Percentiles rank a stretch among this genome's conserved stretches.
These are phyloP conservation scores for Melieria picta DNA, from an alignment of 2,888 invertebrate species.

Conservation along the genomic window DNA sequence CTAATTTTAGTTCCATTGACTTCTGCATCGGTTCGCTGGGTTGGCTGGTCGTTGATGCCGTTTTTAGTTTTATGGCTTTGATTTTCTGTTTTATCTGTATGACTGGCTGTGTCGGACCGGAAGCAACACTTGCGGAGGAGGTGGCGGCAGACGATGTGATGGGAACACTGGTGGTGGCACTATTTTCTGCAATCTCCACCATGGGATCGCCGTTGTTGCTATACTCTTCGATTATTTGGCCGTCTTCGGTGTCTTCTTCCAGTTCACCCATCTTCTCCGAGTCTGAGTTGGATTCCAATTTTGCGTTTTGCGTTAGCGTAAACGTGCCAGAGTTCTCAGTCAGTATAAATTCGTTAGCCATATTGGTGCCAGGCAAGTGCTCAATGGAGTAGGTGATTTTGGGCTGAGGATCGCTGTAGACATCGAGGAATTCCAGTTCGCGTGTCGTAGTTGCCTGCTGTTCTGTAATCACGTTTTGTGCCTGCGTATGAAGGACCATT, in stretches of 20 bases:
- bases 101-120: constrained; percentile 34
- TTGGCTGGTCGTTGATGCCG: constrained; percentile 12
- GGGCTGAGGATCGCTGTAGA: constrained; percentile 58
- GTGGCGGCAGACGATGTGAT: constrained; percentile 27
- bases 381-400: constrained; percentile 64
- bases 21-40: constrained; percentile 35
- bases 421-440: constrained; percentile 61
- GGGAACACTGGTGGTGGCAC: constrained; percentile 17
- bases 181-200: constrained; percentile 48
- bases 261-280: constrained; percentile 46
- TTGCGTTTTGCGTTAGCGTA: constrained; percentile 57
- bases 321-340: constrained; percentile 62
- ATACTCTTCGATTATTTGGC: constrained; percentile 57
- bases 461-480: constrained; percentile 42
- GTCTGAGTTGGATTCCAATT: constrained; percentile 49
- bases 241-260: constrained; percentile 51
- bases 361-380: constrained; percentile 56
- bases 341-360: constrained; percentile 62
- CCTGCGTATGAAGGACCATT: constrained; percentile 29
- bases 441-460: constrained; percentile 26
- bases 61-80: constrained; percentile 41
- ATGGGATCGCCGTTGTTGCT: constrained; percentile 48
- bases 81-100: constrained; percentile 49
- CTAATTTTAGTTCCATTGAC: constrained; percentile 45
- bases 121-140: neutral